Evolutionary conservation across 2,113 vertebrate species (phyloP).

Genomic region (Perca schrenkii): DNA sequence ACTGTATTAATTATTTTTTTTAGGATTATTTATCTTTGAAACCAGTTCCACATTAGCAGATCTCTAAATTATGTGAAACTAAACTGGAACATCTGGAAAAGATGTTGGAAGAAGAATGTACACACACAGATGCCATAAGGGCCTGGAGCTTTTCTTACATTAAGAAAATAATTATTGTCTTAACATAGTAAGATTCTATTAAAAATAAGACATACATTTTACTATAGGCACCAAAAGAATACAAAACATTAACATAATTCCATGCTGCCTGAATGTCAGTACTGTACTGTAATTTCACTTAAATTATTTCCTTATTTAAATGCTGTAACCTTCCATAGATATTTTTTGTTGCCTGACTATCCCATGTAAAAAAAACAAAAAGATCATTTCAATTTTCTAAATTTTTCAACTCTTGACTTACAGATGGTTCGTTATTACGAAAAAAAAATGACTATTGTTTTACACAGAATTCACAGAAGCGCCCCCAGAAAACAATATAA

Average conservation of each 20-base stretch:
- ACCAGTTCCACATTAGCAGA: not conserved
- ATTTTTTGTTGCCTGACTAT: not conserved
- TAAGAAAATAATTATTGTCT: not conserved
- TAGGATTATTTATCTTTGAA: not conserved
- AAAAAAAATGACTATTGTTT: not conserved
- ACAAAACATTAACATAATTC: not conserved
- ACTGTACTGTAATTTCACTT: not conserved
- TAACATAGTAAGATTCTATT: not conserved
- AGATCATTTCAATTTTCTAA: not conserved
- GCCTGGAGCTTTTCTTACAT: not conserved
- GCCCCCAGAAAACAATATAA: not conserved
- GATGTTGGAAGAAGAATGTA: not conserved
- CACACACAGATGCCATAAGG: not conserved
- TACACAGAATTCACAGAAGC: not conserved
- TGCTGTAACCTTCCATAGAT: not conserved
- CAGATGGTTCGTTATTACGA: not conserved
- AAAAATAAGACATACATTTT: not conserved
- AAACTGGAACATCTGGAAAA: not conserved
- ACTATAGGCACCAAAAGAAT: not conserved
- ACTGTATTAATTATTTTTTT: not conserved
- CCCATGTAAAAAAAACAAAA: no score
- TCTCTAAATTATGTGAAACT: not conserved
- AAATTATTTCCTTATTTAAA: not conserved
- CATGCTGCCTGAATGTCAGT: not conserved
- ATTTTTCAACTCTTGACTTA: not conserved